Conservation (phyloP, 2,888 invertebrate species). For the Macroteleia sp. region DNA sequence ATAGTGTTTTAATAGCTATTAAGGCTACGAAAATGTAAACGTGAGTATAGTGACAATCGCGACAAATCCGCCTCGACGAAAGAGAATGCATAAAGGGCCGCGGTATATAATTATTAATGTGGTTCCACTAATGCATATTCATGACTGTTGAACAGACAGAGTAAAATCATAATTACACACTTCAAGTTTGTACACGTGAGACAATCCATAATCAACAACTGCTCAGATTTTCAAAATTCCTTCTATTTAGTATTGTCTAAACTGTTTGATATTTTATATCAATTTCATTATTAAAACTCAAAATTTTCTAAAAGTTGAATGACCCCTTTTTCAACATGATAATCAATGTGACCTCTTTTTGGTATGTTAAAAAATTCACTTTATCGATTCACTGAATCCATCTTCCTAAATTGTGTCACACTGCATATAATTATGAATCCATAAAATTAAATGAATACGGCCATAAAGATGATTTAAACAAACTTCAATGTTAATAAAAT, state of each 20-base stretch:
- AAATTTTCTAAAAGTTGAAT: too few relatives aligned
- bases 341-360: too few relatives aligned
- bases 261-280: too few relatives aligned
- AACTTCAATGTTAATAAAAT: conserved; percentile 3
- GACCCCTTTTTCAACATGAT: too few relatives aligned
- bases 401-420: conserved; percentile 22
- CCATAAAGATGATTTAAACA: conserved; percentile 24
- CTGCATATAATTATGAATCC: conserved; percentile 25
- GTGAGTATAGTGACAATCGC: conserved; percentile 36
- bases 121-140: conserved; percentile 78
- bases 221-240: too few relatives aligned
- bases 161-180: conserved; percentile 66
- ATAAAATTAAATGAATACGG: conserved; percentile 12
- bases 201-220: not conserved
- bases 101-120: conserved; percentile 74
- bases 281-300: too few relatives aligned
- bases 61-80: conserved; percentile 26
- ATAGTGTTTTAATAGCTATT: conserved; percentile 29
- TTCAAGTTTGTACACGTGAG: conserved; percentile 4
- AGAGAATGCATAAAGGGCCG: conserved; percentile 26
- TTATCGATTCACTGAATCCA: conserved; percentile 31
- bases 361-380: too few relatives aligned
- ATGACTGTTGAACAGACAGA: conserved; percentile 59
- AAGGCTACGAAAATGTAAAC: conserved; percentile 12
- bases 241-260: too few relatives aligned